Conservation (phyloP, 2,888 invertebrate species). For the Yponomeuta malinellus region DNA sequence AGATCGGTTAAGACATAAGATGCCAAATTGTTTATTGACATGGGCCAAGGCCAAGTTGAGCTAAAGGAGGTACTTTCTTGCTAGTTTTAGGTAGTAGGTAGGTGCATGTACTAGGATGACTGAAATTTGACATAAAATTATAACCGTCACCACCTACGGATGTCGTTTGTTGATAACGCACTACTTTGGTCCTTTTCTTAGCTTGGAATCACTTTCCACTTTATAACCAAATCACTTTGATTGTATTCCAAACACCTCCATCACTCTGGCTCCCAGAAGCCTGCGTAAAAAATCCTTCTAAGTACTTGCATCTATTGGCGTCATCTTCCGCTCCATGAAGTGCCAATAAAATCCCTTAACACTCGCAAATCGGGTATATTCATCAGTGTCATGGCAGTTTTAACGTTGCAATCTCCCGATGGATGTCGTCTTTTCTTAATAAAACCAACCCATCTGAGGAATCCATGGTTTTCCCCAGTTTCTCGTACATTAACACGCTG, state of each 20-base stretch:
- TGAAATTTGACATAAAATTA: no score
- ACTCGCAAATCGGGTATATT: slow-evolving; percentile 26
- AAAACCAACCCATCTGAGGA: not conserved
- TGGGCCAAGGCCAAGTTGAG: no score
- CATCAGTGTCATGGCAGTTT: slow-evolving; percentile 26
- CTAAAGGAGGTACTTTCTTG: no score
- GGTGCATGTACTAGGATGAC: no score
- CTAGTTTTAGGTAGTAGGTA: no score
- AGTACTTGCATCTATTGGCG: not conserved
- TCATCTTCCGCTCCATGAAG: slow-evolving; percentile 6
- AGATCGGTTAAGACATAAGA: not conserved
- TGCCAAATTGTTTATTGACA: no score
- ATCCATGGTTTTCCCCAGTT: no score
- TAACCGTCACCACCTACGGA: no score
- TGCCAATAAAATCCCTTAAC: slow-evolving; percentile 10
- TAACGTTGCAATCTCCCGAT: slow-evolving; percentile 18
- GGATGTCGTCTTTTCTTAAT: not conserved
- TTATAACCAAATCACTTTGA: not conserved
- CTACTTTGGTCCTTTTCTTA: no score
- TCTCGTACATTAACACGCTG: no score
- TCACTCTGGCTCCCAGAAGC: not conserved
- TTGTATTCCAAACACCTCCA: not conserved
- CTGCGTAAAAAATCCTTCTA: not conserved
- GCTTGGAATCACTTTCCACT: no score
- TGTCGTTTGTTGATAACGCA: no score